Base-by-base conservation (phyloP, 2,797 vertebrate species). In the Falco berigora region DNA sequence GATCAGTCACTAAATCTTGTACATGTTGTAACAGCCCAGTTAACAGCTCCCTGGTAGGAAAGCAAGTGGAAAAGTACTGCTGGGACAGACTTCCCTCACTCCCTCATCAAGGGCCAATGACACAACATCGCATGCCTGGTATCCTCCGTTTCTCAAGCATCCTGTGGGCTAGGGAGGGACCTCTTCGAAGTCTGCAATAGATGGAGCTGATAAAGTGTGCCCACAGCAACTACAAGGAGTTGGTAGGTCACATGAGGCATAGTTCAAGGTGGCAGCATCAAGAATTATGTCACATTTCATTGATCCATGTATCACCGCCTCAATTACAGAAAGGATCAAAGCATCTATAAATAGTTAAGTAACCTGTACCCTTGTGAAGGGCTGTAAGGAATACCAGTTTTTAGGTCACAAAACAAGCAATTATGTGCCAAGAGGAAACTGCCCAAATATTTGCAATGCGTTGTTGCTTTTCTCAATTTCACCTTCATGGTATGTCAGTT, bases 31-130 rank as follows among this genome's bases (percentile, higher is more conserved):
- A 68, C 56, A 63, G 27, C 63, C 61, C 5, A 2, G 17, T 64
- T 79, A 46, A 11, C 82, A 42, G 32, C 59, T 89, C 53, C 62
- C 24, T 32, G 58, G 34, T 20, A 76, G 47, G 66, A 87, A 69
- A 64, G 74, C 85, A 8, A 92, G 79, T 96, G 96, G 96, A 97
- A 96, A 97, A 96, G 75, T 97, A 97, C 95, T 77, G 88, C 85
- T 6, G 6, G 19, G 68, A 25, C 15, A 6, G 79, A 61, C 53
- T 90, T 91, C 85, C 84, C 85, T 86, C 90, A 46, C 52, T 40
- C 83, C 46, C 53, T 88, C 79, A 58, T 90, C 72, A 80, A 32
- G 53, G 81, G 68, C 56, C 4, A 34, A 46, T 96, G 93, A 90
- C 90, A 88, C 53, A 56, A 61, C 4, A 0, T 6, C 73, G 85